phyloP scores from a whole-genome alignment of 2,113 vertebrate species.

The Cololabis saira region DNA sequence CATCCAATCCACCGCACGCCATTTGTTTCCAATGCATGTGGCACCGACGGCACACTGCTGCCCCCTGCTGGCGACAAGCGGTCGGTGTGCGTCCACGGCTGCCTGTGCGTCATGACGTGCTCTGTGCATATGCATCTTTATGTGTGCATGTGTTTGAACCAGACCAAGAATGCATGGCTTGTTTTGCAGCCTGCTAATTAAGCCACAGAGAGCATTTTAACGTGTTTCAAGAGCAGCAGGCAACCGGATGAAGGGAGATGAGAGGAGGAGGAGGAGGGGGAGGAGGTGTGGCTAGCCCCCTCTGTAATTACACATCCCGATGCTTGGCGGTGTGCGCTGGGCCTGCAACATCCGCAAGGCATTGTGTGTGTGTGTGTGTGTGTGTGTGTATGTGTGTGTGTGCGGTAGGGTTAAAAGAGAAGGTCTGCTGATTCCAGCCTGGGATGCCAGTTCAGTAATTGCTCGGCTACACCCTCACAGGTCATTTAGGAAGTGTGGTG shows the following conservation, averaged over 20 bases:
- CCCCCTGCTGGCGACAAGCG: constrained; percentile 61
- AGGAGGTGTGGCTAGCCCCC: constrained; percentile 53
- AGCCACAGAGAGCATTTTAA: constrained; percentile 80
- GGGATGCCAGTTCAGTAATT: constrained; percentile 66
- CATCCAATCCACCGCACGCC: constrained; percentile 36
- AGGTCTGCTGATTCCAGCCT: constrained; percentile 57
- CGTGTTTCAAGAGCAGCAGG: constrained; percentile 80
- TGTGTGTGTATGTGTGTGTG: constrained; percentile 5
- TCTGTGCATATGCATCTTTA: constrained; percentile 14
- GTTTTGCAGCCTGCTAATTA: constrained; percentile 83
- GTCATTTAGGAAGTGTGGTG: constrained; percentile 60
- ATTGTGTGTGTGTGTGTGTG: constrained; percentile 33
- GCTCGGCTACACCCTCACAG: constrained; percentile 67
- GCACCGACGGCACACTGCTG: constrained; percentile 42
- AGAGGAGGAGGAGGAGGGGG: constrained; percentile 34
- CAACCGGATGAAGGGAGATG: constrained; percentile 78
- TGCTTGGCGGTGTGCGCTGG: constrained; percentile 59
- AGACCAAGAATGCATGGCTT: constrained; percentile 79
- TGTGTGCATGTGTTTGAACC: constrained; percentile 50
- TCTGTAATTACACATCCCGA: constrained; percentile 79
- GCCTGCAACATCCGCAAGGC: constrained; percentile 61
- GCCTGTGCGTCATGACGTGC: constrained; percentile 16
- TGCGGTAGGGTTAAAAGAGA: constrained; percentile 39
- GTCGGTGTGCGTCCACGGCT: constrained; percentile 23
- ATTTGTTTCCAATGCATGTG: constrained; percentile 28